Evolutionary conservation across 2,888 invertebrate species (phyloP).

Genomic region (Drosophila affinis): DNA sequence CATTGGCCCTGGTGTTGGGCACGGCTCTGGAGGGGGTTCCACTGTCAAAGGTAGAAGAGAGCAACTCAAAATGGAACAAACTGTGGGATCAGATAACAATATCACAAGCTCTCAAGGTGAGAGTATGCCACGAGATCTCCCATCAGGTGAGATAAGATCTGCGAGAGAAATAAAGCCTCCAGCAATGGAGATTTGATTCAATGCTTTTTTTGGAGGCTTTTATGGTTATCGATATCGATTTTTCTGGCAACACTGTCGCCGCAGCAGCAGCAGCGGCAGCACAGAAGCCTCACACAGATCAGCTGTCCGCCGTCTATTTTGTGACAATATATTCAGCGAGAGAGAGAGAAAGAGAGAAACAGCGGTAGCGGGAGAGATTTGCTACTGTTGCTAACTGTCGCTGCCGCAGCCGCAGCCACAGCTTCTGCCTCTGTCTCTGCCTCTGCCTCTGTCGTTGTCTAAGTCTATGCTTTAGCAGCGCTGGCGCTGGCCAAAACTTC

Average conservation of each 20-base stretch:
- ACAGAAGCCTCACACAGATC: neutral
- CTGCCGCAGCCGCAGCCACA: neutral
- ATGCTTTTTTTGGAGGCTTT: neutral
- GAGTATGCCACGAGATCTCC: neutral
- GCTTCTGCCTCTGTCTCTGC: constrained; percentile 9
- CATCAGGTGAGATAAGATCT: neutral
- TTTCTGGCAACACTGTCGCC: neutral
- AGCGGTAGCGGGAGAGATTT: neutral
- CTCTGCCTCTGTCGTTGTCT: constrained; percentile 17
- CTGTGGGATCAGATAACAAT: too few relatives aligned
- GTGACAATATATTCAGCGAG: constrained; percentile 14
- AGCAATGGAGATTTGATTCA: neutral
- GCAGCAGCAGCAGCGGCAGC: too few relatives aligned
- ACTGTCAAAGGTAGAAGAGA: neutral
- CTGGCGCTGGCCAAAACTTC: constrained; percentile 60
- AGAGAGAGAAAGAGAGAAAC: constrained; percentile 15
- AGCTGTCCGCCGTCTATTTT: constrained; percentile 15
- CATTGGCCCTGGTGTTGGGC: constrained; percentile 6
- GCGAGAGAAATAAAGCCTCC: too few relatives aligned
- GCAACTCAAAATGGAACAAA: neutral
- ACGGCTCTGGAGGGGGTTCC: neutral
- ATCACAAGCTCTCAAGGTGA: too few relatives aligned
- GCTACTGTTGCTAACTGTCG: constrained; percentile 13
- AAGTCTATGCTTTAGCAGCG: constrained; percentile 50
- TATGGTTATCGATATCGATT: neutral